Conservation (phyloP, 2,797 vertebrate species). For the Tarsius wallacei region DNA sequence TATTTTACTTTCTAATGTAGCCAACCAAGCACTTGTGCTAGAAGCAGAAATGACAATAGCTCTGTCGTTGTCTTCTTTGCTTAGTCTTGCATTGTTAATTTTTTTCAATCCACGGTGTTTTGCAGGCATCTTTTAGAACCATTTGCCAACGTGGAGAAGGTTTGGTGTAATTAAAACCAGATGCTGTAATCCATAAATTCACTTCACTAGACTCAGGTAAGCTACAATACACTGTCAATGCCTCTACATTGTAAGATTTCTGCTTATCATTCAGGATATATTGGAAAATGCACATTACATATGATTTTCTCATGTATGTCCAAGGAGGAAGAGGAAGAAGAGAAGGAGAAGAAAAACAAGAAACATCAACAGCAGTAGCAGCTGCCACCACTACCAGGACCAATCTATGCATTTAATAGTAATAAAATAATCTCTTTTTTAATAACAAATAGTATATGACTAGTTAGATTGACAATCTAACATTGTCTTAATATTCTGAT, state of each 20-base stretch:
- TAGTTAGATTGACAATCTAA: conserved; percentile 6
- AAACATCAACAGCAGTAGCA: not conserved
- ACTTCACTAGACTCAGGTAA: not conserved
- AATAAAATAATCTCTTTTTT: not conserved
- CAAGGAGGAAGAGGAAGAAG: not conserved
- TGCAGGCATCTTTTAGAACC: not conserved
- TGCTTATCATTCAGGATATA: not conserved
- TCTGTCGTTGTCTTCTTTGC: not conserved
- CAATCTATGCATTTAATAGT: not conserved
- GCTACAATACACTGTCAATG: not conserved
- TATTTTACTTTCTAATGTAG: conserved; percentile 39
- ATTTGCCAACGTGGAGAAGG: not conserved
- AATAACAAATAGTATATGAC: not conserved
- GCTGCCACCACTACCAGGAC: not conserved
- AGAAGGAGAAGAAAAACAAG: not conserved
- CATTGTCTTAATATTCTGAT: not conserved
- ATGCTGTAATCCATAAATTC: not conserved
- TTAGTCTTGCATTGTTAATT: not conserved
- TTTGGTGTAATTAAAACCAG: not conserved
- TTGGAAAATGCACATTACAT: not conserved
- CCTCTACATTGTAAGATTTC: not conserved
- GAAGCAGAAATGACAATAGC: not conserved
- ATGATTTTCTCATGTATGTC: not conserved
- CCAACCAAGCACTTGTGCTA: not conserved
- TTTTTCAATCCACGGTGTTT: not conserved